phyloP scores from a whole-genome alignment of 1,140 invertebrate genomes.

The Formica selysi region DNA sequence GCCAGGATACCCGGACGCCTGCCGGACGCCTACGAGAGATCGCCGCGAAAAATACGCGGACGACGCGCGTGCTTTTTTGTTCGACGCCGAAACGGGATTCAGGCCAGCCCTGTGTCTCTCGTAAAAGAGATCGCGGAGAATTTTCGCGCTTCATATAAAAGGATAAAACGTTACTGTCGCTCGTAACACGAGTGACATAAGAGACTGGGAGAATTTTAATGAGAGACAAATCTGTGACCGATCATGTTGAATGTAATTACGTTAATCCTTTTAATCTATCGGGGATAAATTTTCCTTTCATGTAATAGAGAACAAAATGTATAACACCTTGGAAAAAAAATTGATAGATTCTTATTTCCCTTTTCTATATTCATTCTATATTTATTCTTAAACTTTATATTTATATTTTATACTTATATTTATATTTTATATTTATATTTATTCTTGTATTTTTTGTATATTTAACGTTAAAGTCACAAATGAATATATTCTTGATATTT shows the following conservation, averaged over 20 bases:
- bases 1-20: constrained; percentile 74
- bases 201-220: not conserved
- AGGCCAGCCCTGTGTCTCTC: constrained; percentile 16
- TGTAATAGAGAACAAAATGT: not conserved
- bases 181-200: constrained; percentile 26
- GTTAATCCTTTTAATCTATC: not conserved
- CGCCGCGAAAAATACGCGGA: constrained; percentile 69
- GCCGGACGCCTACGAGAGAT: constrained; percentile 58
- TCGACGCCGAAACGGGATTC: constrained; percentile 57
- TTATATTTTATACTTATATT: not conserved
- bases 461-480: not conserved
- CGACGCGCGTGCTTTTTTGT: constrained; percentile 57
- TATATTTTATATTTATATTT: not conserved
- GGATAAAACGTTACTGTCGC: constrained; percentile 33
- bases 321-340: not conserved
- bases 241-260: not conserved
- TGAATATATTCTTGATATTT: not conserved
- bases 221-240: constrained; percentile 35
- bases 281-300: not conserved
- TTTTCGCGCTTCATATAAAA: constrained; percentile 66
- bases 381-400: not conserved
- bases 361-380: not conserved
- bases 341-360: not conserved
- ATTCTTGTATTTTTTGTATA: not conserved
- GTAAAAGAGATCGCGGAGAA: constrained; percentile 66